phyloP scores from a whole-genome alignment of 1,140 invertebrate genomes.

The Augochlora pura region DNA sequence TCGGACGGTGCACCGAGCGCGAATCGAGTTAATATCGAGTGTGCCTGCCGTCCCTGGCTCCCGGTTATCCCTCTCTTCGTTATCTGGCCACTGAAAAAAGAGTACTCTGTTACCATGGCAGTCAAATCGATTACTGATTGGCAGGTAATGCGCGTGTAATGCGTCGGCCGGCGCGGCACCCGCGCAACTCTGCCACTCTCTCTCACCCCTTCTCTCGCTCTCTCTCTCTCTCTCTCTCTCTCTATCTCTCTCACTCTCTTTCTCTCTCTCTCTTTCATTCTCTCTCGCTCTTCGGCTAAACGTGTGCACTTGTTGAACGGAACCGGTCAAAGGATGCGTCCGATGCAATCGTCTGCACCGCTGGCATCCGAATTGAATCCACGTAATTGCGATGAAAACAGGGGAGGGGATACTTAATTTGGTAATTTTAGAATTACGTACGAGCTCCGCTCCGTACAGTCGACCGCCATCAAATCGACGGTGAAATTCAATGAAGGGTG shows the following conservation, averaged over 20 bases:
- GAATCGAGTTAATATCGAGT: slow-evolving; percentile 66
- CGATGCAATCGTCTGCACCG: slow-evolving; percentile 28
- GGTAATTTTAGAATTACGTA: not conserved
- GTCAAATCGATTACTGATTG: slow-evolving; percentile 66
- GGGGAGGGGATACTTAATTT: not conserved
- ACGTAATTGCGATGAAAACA: slow-evolving; percentile 21
- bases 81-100: slow-evolving; percentile 51
- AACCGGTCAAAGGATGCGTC: slow-evolving; percentile 44
- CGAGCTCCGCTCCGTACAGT: not conserved
- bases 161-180: slow-evolving; percentile 38
- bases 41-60: slow-evolving; percentile 32
- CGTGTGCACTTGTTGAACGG: slow-evolving; percentile 57
- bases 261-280: not conserved
- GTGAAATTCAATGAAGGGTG: slow-evolving; percentile 1
- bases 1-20: slow-evolving; percentile 49
- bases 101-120: slow-evolving; percentile 61
- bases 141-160: slow-evolving; percentile 65
- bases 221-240: not conserved
- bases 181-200: slow-evolving; percentile 28
- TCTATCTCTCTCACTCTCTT: too few species aligned
- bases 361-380: slow-evolving; percentile 27
- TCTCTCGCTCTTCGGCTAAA: not conserved
- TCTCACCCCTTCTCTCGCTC: too few species aligned
- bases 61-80: slow-evolving; percentile 42
- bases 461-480: not conserved